A percentile compares a stretch with the other conserved stretches of the same genome.
phyloP scores from a whole-genome alignment of 2,888 invertebrate species.

The Cryptocephalus primarius region DNA sequence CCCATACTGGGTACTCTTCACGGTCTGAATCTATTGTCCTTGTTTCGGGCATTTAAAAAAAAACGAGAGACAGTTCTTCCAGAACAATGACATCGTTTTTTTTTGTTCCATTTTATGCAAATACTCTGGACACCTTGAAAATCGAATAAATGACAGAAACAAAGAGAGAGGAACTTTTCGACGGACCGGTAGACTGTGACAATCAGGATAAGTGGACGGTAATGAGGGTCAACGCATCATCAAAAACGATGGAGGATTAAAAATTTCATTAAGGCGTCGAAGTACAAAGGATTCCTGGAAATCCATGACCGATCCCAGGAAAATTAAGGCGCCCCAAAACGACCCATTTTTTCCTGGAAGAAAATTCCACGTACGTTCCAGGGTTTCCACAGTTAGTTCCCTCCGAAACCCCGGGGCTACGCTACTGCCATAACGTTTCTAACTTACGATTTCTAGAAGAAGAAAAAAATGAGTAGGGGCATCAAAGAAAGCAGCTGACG shows the following conservation, averaged over 20 bases:
- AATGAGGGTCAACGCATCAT: background rate
- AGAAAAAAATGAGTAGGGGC: background rate
- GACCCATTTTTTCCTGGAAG: too few relatives aligned
- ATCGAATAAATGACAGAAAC: background rate
- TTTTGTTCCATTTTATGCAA: constrained; percentile 17
- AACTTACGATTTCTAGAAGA: too few relatives aligned
- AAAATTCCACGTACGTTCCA: too few relatives aligned
- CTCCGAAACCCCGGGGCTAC: too few relatives aligned
- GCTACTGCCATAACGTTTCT: too few relatives aligned
- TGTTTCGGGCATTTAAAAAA: constrained; percentile 10
- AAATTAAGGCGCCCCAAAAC: too few relatives aligned
- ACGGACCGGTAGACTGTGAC: background rate
- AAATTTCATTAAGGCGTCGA: too few relatives aligned
- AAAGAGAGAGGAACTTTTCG: background rate
- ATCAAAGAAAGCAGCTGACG: background rate
- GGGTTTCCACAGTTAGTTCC: too few relatives aligned
- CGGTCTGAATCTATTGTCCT: constrained; percentile 23
- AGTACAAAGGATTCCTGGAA: too few relatives aligned
- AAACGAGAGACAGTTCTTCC: constrained; percentile 7
- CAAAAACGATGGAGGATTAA: too few relatives aligned
- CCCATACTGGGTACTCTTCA: constrained; percentile 11
- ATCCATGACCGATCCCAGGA: too few relatives aligned
- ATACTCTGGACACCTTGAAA: constrained; percentile 5
- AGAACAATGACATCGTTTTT: constrained; percentile 17
- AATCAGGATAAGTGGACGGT: too few relatives aligned